phyloP scores from a whole-genome alignment of 2,113 vertebrate genomes.

The Calidris pugnax region DNA sequence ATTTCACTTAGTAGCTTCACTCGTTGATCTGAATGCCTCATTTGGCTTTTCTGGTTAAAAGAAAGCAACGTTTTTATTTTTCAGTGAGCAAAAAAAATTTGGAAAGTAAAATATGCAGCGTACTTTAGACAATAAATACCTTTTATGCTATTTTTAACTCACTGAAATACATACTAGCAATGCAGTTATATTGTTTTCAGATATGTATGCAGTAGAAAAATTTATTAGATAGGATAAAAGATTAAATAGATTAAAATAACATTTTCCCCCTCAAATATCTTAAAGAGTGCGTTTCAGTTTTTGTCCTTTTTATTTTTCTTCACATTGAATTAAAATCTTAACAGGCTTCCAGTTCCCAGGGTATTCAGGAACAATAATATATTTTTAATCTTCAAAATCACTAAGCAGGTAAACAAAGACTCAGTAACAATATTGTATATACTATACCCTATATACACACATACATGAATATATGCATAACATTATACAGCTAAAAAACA shows the following conservation, averaged over 20 bases:
- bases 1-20: slow-evolving; percentile 75
- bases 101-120: background rate
- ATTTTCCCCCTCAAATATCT: background rate
- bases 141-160: background rate
- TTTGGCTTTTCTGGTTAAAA: slow-evolving; percentile 65
- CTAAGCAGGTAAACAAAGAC: background rate
- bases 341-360: background rate
- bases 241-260: background rate
- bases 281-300: background rate
- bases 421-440: background rate
- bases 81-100: background rate
- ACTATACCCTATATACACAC: background rate
- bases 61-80: background rate
- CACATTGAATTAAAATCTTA: background rate
- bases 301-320: background rate
- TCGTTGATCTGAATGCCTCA: slow-evolving; percentile 58
- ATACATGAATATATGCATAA: background rate
- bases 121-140: background rate
- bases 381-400: background rate
- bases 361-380: background rate
- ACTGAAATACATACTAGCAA: background rate
- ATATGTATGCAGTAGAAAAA: background rate
- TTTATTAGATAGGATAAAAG: background rate
- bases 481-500: background rate
- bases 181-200: background rate